Evolutionary conservation across 2,888 invertebrate species (phyloP).

Genomic region (Halictus ligatus): DNA sequence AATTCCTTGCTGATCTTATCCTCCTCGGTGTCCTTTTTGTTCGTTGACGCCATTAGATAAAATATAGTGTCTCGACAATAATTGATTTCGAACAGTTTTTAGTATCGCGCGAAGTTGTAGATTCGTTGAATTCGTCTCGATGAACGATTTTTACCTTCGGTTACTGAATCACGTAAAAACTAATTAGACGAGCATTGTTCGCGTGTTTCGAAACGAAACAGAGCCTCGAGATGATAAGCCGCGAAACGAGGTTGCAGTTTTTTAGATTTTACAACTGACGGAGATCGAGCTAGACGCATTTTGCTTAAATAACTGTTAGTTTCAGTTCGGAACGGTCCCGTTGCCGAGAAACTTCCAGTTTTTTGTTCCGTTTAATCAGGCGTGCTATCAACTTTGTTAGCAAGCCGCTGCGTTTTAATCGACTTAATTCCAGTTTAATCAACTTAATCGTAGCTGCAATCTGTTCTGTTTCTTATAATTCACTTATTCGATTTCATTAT

Average conservation of each 20-base stretch:
- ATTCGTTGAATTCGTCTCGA: neutral
- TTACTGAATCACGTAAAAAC: neutral
- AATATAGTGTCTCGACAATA: neutral
- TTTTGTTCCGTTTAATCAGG: constrained; percentile 34
- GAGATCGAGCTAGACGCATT: neutral
- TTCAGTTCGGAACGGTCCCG: neutral
- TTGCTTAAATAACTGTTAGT: constrained; percentile 6
- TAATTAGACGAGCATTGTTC: neutral
- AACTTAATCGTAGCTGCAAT: constrained; percentile 44
- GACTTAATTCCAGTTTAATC: constrained; percentile 57
- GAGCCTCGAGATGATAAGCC: neutral
- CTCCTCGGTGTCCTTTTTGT: neutral
- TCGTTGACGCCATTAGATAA: neutral
- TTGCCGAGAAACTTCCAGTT: constrained; percentile 8
- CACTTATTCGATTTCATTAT: constrained; percentile 51
- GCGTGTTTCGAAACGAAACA: no score
- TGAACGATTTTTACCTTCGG: neutral
- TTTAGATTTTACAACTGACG: neutral
- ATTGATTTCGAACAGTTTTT: neutral
- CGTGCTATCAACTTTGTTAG: constrained; percentile 48
- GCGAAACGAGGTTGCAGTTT: constrained; percentile 3
- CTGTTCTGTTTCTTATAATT: constrained; percentile 46
- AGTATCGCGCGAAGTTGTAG: no score
- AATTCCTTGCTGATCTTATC: neutral
- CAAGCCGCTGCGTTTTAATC: constrained; percentile 42